Base-by-base conservation (phyloP, 2,888 invertebrate species). In the Drosophila fulvimacula region DNA sequence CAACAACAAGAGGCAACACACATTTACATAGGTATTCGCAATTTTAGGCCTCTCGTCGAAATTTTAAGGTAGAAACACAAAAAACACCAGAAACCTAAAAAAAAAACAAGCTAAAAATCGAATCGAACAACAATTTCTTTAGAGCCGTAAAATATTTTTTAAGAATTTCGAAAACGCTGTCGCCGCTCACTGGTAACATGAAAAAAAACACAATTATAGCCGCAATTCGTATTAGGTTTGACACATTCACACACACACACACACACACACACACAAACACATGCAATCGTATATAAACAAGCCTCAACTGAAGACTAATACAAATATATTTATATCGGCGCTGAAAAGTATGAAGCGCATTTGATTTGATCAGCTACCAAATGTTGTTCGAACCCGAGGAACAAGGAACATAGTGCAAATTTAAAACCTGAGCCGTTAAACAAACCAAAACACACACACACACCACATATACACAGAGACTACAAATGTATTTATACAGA, bases 21-120 rank as follows among this genome's bases (percentile, higher is more conserved):
- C 52, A 52, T 24, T 21, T 60, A 59, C 62, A 48, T 34, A 44
- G 51, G 55, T 68, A 59, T 52, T 64, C 48, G 63, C 68, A 69
- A 71, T 66, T 73, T 65, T 46, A 69, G 61, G 58, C 73, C 76
- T 72, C 72, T 72, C 65, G 77, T 75, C 79, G 76, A 76, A 63
- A 69, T 34, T 24, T 11, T n/a, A 24, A 52, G 15, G 6, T 24
- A 36, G 21, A 57, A 55, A 36, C 52, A 52, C 24, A 59, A 57
- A 53, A 46, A 63, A 59, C 51, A 9, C 27, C 27, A 44, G 34
- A 21, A 38, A 39, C 30, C 30, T n/a, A 17, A n/a, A n/a, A n/a
- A 11, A 55, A 42, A 39, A 19, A n/a, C 13, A 48, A 69, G 57
- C 57, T 7, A 42, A 60, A 94, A 85, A 94, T 94, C 94, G 94